These are phyloP conservation scores for Pseudomyrmex sp. DNA, from an alignment of 1,140 invertebrate genomes.

Conservation along the genomic window DNA sequence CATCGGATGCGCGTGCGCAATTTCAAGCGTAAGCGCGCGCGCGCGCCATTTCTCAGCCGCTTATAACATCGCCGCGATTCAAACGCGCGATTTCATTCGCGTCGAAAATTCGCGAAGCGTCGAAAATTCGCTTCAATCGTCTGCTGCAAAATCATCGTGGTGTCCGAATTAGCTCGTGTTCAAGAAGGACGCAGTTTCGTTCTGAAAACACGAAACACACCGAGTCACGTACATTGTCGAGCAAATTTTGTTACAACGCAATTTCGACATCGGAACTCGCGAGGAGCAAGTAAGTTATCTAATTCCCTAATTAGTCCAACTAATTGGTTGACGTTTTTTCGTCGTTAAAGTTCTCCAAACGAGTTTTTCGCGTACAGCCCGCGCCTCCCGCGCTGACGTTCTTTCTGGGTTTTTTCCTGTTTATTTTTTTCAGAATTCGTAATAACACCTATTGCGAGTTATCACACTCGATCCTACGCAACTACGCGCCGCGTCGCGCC, in stretches of 20 bases:
- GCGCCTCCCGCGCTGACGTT: no score
- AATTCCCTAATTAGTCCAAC: neutral
- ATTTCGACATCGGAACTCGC: no score
- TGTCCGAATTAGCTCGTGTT: no score
- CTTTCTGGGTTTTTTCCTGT: neutral
- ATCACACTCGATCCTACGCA: no score
- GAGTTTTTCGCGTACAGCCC: no score
- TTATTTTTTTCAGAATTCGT: neutral
- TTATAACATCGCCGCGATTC: neutral
- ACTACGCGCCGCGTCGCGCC: no score
- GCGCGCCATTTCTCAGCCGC: slow-evolving; percentile 12
- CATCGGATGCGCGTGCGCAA: slow-evolving; percentile 13
- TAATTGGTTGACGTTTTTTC: slow-evolving; percentile 7
- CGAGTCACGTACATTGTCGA: no score
- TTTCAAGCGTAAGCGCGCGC: slow-evolving; percentile 23
- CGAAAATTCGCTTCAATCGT: neutral
- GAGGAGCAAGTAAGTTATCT: neutral
- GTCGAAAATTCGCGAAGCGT: neutral
- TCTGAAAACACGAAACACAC: no score
- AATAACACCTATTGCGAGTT: no score
- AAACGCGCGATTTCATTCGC: neutral
- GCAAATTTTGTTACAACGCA: no score
- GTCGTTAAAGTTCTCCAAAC: neutral
- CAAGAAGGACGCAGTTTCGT: no score
- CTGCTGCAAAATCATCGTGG: neutral